Evolutionary conservation across 2,797 vertebrate genomes (phyloP).

Genomic region (Platyrinchus mystaceus): DNA sequence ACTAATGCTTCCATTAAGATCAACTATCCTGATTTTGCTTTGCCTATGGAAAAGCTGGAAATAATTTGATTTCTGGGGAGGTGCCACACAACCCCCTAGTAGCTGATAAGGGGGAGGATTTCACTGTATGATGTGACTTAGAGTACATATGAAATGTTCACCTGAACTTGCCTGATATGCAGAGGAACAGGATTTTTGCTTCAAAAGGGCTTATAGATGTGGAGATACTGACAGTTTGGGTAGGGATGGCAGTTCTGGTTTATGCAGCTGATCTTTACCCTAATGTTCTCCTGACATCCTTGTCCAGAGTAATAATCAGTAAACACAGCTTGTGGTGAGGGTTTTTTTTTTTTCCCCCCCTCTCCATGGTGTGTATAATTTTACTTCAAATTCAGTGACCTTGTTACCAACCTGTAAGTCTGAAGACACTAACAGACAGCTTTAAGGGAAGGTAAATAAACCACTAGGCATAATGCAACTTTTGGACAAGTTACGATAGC

Average conservation of each 20-base stretch:
- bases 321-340: neutral
- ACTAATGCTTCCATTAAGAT: neutral
- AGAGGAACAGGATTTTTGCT: neutral
- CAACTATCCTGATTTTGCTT: neutral
- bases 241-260: neutral
- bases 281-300: neutral
- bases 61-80: neutral
- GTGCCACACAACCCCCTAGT: neutral
- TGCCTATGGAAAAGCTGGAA: neutral
- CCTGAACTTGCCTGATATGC: neutral
- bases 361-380: neutral
- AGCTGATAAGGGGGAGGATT: neutral
- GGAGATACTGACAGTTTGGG: neutral
- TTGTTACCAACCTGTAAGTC: neutral
- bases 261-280: neutral
- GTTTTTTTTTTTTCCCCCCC: too few relatives aligned
- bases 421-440: neutral
- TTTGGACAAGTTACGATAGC: neutral
- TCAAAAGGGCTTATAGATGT: neutral
- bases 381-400: neutral
- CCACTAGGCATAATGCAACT: neutral
- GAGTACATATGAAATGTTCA: neutral
- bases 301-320: neutral
- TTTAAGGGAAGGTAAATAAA: neutral
- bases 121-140: neutral